phyloP scores from a whole-genome alignment of 2,888 invertebrate genomes.

The Plebejus melissa region DNA sequence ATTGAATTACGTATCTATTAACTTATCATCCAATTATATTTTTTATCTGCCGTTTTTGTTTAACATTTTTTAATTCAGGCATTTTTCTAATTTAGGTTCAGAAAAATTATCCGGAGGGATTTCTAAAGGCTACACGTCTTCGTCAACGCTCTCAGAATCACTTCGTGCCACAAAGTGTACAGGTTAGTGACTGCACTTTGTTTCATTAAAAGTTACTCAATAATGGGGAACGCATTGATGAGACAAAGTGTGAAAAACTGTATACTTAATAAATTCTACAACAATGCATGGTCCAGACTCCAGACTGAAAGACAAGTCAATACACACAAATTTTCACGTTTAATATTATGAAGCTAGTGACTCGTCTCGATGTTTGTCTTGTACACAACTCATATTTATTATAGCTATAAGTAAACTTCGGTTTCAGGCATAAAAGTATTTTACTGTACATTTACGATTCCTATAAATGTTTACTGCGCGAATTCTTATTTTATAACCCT shows the following conservation, averaged over 20 bases:
- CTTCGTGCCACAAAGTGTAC: constrained; percentile 70
- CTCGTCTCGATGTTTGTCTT: no score
- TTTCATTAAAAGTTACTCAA: neutral
- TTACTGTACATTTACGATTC: neutral
- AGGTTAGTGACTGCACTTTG: constrained; percentile 52
- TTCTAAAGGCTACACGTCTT: constrained; percentile 66
- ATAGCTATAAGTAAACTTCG: neutral
- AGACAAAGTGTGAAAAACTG: no score
- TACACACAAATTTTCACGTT: no score
- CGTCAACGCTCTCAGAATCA: constrained; percentile 64
- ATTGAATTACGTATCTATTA: neutral
- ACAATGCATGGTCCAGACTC: no score
- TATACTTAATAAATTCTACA: no score
- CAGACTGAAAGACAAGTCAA: no score
- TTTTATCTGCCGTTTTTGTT: constrained; percentile 9
- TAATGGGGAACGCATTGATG: no score
- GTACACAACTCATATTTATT: no score
- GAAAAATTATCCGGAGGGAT: constrained; percentile 66
- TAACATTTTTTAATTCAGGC: no score
- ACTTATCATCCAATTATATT: neutral
- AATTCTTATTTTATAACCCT: constrained; percentile 22
- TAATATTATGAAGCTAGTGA: no score
- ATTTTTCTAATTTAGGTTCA: constrained; percentile 50
- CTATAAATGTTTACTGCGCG: constrained; percentile 9
- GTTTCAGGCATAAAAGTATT: neutral